Conservation (phyloP, 2,113 vertebrate genomes). For the Semicossyphus pulcher region DNA sequence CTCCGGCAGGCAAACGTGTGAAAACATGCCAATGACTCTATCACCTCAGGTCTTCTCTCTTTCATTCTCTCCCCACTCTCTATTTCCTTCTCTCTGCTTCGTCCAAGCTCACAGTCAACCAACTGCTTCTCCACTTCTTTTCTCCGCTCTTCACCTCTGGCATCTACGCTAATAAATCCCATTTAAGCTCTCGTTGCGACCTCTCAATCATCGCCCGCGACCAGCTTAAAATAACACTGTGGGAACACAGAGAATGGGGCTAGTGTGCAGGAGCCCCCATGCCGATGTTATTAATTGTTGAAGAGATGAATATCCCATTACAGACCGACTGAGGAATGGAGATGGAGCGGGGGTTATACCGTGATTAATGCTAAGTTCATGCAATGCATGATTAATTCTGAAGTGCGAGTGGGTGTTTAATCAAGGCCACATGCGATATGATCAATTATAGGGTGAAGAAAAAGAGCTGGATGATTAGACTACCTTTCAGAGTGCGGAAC, state of each 20-base stretch:
- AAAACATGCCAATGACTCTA: slow-evolving; percentile 69
- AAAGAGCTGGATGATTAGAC: slow-evolving; percentile 73
- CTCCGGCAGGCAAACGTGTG: slow-evolving; percentile 60
- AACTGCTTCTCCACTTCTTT: slow-evolving; percentile 54
- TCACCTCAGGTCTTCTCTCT: slow-evolving; percentile 65
- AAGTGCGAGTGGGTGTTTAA: slow-evolving; percentile 79
- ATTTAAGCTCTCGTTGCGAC: slow-evolving; percentile 76
- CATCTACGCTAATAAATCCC: slow-evolving; percentile 81
- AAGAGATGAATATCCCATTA: slow-evolving; percentile 85
- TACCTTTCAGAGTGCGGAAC: slow-evolving; percentile 74
- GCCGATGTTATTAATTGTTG: slow-evolving; percentile 83
- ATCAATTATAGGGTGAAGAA: slow-evolving; percentile 76
- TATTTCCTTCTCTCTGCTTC: slow-evolving; percentile 27
- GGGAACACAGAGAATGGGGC: slow-evolving; percentile 59
- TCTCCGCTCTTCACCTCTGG: slow-evolving; percentile 36
- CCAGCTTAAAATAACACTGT: slow-evolving; percentile 83
- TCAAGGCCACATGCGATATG: slow-evolving; percentile 80
- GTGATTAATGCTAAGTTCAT: slow-evolving; percentile 82
- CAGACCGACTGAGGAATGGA: slow-evolving; percentile 77
- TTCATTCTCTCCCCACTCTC: slow-evolving; percentile 25
- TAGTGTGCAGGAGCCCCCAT: slow-evolving; percentile 58
- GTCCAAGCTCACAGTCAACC: slow-evolving; percentile 6
- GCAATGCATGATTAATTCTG: slow-evolving; percentile 82
- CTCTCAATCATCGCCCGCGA: slow-evolving; percentile 79
- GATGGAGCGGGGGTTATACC: slow-evolving; percentile 74